Conservation (phyloP, 2,888 invertebrate genomes). For the Stenoptilia bipunctidactyla region DNA sequence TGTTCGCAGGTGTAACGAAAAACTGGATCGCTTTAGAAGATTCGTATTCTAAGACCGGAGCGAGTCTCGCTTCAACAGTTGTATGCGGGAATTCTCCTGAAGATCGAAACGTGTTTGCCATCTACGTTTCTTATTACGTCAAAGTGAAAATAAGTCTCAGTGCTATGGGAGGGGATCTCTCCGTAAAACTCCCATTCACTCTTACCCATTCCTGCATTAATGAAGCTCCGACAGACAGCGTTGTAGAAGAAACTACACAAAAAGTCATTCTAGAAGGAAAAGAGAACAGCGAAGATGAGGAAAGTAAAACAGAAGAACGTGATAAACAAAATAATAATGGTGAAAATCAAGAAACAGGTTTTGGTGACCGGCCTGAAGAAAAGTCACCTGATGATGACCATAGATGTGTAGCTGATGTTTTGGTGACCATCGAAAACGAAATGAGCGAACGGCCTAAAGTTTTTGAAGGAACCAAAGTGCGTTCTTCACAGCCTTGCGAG, state of each 20-base stretch:
- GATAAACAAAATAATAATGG: constrained; percentile 50
- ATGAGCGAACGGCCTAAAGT: constrained; percentile 47
- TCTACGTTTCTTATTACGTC: constrained; percentile 92
- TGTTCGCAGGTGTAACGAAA: constrained; percentile 79
- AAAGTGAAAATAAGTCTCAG: constrained; percentile 87
- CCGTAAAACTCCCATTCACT: constrained; percentile 84
- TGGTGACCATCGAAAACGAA: constrained; percentile 60
- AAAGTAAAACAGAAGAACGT: constrained; percentile 32
- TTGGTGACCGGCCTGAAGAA: constrained; percentile 33
- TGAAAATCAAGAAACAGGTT: constrained; percentile 27
- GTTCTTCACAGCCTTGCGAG: constrained; percentile 41
- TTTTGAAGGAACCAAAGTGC: constrained; percentile 45
- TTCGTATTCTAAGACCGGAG: constrained; percentile 79
- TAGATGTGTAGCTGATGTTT: constrained; percentile 48
- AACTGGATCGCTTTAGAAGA: constrained; percentile 94
- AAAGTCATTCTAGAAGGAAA: constrained; percentile 60
- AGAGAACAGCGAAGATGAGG: constrained; percentile 56
- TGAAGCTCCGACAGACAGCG: constrained; percentile 69
- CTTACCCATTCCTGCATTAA: constrained; percentile 81
- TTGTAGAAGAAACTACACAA: constrained; percentile 59
- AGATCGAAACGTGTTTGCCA: constrained; percentile 89
- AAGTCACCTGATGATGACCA: constrained; percentile 41
- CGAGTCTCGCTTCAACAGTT: constrained; percentile 74
- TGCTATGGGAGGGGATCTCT: constrained; percentile 84
- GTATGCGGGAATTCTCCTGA: constrained; percentile 71